These are phyloP conservation scores for Therioaphis trifolii DNA, from an alignment of 2,888 invertebrate species.

Conservation along the genomic window DNA sequence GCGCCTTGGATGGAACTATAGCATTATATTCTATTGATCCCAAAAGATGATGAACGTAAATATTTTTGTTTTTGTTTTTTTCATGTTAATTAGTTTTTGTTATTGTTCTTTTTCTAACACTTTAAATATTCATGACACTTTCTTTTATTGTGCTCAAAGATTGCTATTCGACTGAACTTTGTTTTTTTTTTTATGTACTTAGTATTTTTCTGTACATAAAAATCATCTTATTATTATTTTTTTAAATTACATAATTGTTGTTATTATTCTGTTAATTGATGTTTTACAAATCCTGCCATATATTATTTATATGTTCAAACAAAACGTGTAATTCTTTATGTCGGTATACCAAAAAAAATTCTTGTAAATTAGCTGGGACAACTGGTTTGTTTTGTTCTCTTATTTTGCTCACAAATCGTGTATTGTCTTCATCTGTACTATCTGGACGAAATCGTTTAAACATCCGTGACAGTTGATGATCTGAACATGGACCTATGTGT, in stretches of 20 bases:
- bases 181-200: slow-evolving; percentile 58
- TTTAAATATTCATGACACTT: slow-evolving; percentile 61
- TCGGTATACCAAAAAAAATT: slow-evolving; percentile 45
- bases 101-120: slow-evolving; percentile 58
- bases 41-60: slow-evolving; percentile 72
- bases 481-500: slow-evolving; percentile 25
- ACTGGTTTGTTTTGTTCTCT: slow-evolving; percentile 31
- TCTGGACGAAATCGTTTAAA: slow-evolving; percentile 36
- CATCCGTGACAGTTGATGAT: slow-evolving; percentile 28
- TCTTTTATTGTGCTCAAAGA: slow-evolving; percentile 62
- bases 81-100: slow-evolving; percentile 35
- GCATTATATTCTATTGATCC: slow-evolving; percentile 82
- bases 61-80: slow-evolving; percentile 20
- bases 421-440: background rate
- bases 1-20: slow-evolving; percentile 86
- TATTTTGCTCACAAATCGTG: slow-evolving; percentile 31
- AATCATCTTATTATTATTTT: slow-evolving; percentile 53
- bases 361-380: slow-evolving; percentile 46
- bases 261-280: slow-evolving; percentile 58
- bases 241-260: slow-evolving; percentile 55
- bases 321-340: slow-evolving; percentile 34
- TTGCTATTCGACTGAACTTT: slow-evolving; percentile 57
- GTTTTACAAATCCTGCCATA: slow-evolving; percentile 50
- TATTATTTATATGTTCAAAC: slow-evolving; percentile 44
- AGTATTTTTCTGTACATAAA: slow-evolving; percentile 58